Percentiles rank a stretch among this genome's conserved stretches.
Evolutionary conservation across 92 coral and sea anemone genomes (phyloP).

Genomic region (Actinernus sp.): DNA sequence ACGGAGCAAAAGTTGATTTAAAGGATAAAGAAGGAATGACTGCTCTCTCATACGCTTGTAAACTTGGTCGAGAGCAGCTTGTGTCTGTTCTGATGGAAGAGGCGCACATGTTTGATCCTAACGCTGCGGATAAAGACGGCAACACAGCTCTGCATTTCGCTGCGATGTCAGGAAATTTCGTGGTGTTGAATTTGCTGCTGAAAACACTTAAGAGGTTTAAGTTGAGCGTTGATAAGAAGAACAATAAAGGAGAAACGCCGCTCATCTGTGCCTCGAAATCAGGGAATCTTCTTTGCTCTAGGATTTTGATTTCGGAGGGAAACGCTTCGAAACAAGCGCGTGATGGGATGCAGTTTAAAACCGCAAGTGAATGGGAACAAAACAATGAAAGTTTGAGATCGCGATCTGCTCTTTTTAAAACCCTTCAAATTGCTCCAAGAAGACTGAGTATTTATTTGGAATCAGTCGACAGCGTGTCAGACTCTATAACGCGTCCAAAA

Average conservation of each 20-base stretch:
- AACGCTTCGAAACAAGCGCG: conserved; percentile 81
- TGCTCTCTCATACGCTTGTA: conserved; percentile 80
- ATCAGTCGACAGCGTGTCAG: not conserved
- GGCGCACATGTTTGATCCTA: conserved; percentile 73
- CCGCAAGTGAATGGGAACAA: conserved; percentile 82
- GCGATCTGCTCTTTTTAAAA: not conserved
- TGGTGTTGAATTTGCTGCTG: conserved; percentile 68
- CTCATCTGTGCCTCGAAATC: conserved; percentile 78
- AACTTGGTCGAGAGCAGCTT: conserved; percentile 77
- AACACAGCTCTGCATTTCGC: conserved; percentile 87
- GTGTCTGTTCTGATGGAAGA: conserved; percentile 77
- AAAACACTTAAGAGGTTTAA: conserved; percentile 56
- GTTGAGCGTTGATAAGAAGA: conserved; percentile 71
- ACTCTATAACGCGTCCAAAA: conserved; percentile 36
- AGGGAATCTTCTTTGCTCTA: conserved; percentile 66
- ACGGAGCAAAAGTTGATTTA: conserved; percentile 75
- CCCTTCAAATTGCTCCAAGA: not conserved
- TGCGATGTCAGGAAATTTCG: conserved; percentile 84
- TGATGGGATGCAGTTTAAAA: conserved; percentile 61
- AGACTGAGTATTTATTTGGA: no score
- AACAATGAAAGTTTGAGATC: conserved; percentile 40
- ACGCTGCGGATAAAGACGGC: conserved; percentile 67
- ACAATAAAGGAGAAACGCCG: conserved; percentile 85
- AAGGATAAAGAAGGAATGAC: conserved; percentile 72
- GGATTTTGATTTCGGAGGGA: conserved; percentile 77